Base-by-base conservation (phyloP, 2,797 vertebrate genomes). In the Discoglossus pictus region DNA sequence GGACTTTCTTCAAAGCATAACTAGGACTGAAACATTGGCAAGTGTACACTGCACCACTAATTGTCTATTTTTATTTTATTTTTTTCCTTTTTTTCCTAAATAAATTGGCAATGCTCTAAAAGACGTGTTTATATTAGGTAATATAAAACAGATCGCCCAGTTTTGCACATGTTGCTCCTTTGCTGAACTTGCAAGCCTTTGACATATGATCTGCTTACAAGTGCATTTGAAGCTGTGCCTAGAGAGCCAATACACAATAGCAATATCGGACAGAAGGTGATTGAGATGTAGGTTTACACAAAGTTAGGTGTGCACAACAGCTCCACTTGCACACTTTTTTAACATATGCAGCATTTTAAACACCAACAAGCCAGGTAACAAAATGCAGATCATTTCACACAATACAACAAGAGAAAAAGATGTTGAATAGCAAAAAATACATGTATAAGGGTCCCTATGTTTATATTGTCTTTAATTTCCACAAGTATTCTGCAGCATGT, bases 91-190 rank as follows among this genome's bases (percentile, higher is more conserved):
- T 65, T 27, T 31, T 15, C 40, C n/a, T n/a, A n/a, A n/a, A n/a
- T n/a, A 31, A 51, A 9, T 52, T 61, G 65, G 46, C 47, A 36
- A 6, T n/a, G 17, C n/a, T 35, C 25, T n/a, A 24, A 36, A 51
- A 52, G 36, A 68, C 25, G 13, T 68, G 39, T 61, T 60, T 61
- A 43, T 51, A 60, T 59, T 68, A 35, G 38, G 16, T 60, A 51
- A 68, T 52, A 60, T 42, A 60, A 68, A 68, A 60, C 65, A 68
- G 65, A 60, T 59, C 54, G 43, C 36, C 38, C 65, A 59, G 65
- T 51, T 38, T 59, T 51, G 44, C 46, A 60, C 65, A 67, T 65
- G 34, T 68, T 60, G 65, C 65, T 60, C 7, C 35, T 34, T 51
- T 0, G 0, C 68, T 79, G 61, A 17, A 42, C 55, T 40, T 65